These are phyloP conservation scores for Hippolais icterina DNA, from an alignment of 2,113 vertebrate genomes.

Conservation along the genomic window DNA sequence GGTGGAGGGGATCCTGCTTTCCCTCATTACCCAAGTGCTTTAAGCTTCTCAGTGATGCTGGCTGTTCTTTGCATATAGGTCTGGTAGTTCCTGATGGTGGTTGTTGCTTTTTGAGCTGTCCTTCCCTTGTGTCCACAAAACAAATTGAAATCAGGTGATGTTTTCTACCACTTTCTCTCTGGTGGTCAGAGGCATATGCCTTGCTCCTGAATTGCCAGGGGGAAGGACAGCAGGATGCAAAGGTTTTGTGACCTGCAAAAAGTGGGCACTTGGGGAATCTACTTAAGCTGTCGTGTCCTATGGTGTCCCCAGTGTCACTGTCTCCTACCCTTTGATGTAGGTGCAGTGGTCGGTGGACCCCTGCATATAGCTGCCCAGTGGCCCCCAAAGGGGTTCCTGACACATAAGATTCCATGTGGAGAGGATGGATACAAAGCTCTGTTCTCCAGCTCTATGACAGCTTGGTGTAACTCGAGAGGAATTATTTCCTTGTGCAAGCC, in stretches of 20 bases:
- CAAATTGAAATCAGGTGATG: neutral
- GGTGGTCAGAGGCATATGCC: neutral
- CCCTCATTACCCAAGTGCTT: neutral
- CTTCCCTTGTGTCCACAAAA: neutral
- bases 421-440: neutral
- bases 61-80: neutral
- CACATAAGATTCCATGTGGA: rapidly evolving
- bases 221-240: neutral
- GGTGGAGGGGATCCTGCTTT: neutral
- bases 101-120: neutral
- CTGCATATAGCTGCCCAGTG: neutral
- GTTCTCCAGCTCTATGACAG: neutral
- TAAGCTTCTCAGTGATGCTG: neutral
- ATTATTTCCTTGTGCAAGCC: neutral
- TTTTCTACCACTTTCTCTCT: neutral
- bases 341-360: neutral
- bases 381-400: neutral
- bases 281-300: neutral
- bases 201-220: neutral
- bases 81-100: neutral
- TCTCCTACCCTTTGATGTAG: neutral
- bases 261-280: neutral
- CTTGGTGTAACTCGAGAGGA: neutral
- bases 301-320: neutral
- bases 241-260: neutral